A percentile compares a stretch with the other conserved stretches of the same genome.
phyloP scores from a whole-genome alignment of 2,888 invertebrate species.

The Drosophila acutilabella region DNA sequence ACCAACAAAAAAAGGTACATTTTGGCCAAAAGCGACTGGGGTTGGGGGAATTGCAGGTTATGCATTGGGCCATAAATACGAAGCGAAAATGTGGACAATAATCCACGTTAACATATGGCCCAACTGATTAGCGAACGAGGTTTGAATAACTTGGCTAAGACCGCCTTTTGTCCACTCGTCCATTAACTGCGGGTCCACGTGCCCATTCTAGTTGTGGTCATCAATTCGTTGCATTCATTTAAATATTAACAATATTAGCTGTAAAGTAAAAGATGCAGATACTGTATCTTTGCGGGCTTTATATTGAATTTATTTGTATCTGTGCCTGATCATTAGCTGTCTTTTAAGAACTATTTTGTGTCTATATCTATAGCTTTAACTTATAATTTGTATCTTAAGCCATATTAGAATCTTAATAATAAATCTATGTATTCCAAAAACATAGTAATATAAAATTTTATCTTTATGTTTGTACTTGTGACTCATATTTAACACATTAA shows the following conservation, averaged over 20 bases:
- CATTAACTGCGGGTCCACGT: neutral
- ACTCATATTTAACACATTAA: neutral
- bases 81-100: constrained; percentile 48
- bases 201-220: neutral
- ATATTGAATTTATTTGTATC: too few relatives aligned
- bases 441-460: too few relatives aligned
- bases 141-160: constrained; percentile 32
- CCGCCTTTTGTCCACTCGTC: neutral
- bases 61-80: constrained; percentile 67
- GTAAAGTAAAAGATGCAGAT: neutral
- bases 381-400: neutral
- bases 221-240: constrained; percentile 50
- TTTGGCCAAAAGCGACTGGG: neutral
- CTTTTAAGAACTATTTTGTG: too few relatives aligned
- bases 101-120: constrained; percentile 76
- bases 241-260: constrained; percentile 13
- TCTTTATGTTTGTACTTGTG: neutral
- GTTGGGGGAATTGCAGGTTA: constrained; percentile 25
- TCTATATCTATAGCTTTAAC: too few relatives aligned
- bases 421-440: too few relatives aligned
- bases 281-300: too few relatives aligned
- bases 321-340: too few relatives aligned
- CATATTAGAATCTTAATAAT: neutral
- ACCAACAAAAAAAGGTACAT: constrained; percentile 23
- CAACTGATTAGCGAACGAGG: constrained; percentile 57